Base-by-base conservation (phyloP, 2,113 vertebrate species). In the Hippocampus barbouri region DNA sequence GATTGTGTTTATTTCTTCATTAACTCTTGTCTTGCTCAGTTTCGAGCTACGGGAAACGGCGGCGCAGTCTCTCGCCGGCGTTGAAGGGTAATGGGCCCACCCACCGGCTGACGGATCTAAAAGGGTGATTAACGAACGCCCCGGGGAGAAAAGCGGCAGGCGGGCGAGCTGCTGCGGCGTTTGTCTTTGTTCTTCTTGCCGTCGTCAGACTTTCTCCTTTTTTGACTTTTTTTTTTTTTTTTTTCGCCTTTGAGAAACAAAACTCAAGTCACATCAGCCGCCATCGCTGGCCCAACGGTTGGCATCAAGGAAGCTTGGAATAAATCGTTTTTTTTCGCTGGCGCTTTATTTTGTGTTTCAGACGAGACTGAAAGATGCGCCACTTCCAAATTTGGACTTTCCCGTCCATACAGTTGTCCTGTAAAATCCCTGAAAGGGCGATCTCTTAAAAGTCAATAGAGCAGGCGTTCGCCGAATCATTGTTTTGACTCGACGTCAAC, bases 71-170 rank as follows among this genome's bases (percentile, higher is more conserved):
- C 9, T 47, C 56, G 51, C 23, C 25, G 6, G 66, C 68, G 25
- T 66, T 83, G 83, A 83, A 85, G 85, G 83, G 80, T 88, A 88
- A 88, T 82, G 67, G 83, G 85, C 82, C 90, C 88, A 83, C 86
- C 89, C 87, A 86, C 83, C 30, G 77, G 66, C 82, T 81, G 86
- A 84, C 79, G 76, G 77, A 82, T 85, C 79, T 89, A 76, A 83
- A 85, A 83, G 84, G 86, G 79, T 89, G 87, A 90, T 91, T 89
- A 89, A 90, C 83, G 71, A 79, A 87, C 83, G 66, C 78, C 80
- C 84, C 2, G 18, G 77, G 69, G 82, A 79, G 79, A 74, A 63
- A 71, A 38, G 61, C 77, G 62, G 57, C 64, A 9, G 79, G 82
- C 61, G 78, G 60, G 71, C 21, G 40, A 3, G 18, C 8, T 40